phyloP scores from a whole-genome alignment of 2,888 invertebrate species.

The Gastrophysa polygoni region DNA sequence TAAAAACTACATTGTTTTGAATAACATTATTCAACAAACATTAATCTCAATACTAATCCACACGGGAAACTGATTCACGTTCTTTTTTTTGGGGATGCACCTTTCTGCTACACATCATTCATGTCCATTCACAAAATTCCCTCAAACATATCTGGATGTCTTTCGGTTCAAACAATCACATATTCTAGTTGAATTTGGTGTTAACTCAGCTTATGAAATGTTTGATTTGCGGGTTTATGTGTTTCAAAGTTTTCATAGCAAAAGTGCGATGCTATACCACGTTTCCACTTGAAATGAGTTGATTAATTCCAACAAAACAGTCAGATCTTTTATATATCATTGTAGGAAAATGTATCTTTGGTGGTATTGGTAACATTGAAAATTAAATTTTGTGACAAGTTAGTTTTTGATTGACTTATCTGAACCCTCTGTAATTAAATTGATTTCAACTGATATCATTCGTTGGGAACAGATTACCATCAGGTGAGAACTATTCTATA shows the following conservation, averaged over 20 bases:
- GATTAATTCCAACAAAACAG: no score
- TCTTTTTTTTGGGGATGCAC: conserved; percentile 15
- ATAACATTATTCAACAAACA: no score
- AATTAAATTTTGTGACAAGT: conserved; percentile 33
- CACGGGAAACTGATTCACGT: no score
- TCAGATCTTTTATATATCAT: no score
- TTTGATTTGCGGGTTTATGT: not conserved
- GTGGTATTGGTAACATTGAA: conserved; percentile 20
- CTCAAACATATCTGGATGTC: conserved; percentile 15
- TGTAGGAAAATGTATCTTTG: not conserved
- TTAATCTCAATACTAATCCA: no score
- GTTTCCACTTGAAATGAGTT: no score
- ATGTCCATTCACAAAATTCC: conserved; percentile 24
- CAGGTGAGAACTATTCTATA: no score
- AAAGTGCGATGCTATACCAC: no score
- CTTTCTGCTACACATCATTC: conserved; percentile 12
- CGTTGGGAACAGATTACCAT: no score
- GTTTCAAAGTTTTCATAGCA: not conserved
- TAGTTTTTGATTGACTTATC: conserved; percentile 11
- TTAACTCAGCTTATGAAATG: conserved; percentile 26
- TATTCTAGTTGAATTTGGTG: conserved; percentile 9
- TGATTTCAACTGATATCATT: no score
- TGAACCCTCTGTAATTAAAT: not conserved
- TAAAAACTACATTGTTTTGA: no score
- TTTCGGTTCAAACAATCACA: conserved; percentile 1